Base-by-base conservation (phyloP, 2,113 vertebrate genomes). In the Indri indri region DNA sequence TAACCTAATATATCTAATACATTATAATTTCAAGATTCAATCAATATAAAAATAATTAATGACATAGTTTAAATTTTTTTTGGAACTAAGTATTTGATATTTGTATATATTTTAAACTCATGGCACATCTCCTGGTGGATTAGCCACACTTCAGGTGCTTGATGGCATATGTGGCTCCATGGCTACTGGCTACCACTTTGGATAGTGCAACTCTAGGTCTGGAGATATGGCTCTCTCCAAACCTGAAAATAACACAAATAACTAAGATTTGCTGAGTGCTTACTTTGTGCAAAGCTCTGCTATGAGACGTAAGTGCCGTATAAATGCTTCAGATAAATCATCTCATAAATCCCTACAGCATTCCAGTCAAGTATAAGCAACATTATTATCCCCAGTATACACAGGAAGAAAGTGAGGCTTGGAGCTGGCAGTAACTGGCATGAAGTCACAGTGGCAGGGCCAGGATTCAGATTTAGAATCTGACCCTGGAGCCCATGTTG, bases 111-210 rank as follows among this genome's bases (percentile, higher is more conserved):
- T 88, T 91, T 52, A 40, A 18, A 63, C 9, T 40, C 37, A n/a
- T 0, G 71, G 20, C 27, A 12, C 18, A 22, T 63, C 37, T 94
- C 11, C 32, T 50, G 18, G 50, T 94, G 22, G 34, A n/a, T n/a
- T 70, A 83, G 30, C 16, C 23, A 10, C 70, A 77, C 66, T 96
- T 83, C 11, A 68, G 22, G 23, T 54, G 23, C 63, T 90, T 1
- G 4, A 0, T 54, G 57, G 27, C 13, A 14, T 30, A 6, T 13
- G 16, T 88, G 34, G 10, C 47, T 79, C 1, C 0, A 1, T 42
- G 68, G 22, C 61, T n/a, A 1, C 40, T 73, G 70, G 22, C 14
- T 42, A 25, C 10, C 17, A 10, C 23, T 42, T 20, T 90, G 34
- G 34, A 18, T 22, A 65, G 34, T 30, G 8, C 16, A 52, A 22